Base-by-base conservation (phyloP, 2,888 invertebrate genomes). In the Eristalinus sepulchralis region DNA sequence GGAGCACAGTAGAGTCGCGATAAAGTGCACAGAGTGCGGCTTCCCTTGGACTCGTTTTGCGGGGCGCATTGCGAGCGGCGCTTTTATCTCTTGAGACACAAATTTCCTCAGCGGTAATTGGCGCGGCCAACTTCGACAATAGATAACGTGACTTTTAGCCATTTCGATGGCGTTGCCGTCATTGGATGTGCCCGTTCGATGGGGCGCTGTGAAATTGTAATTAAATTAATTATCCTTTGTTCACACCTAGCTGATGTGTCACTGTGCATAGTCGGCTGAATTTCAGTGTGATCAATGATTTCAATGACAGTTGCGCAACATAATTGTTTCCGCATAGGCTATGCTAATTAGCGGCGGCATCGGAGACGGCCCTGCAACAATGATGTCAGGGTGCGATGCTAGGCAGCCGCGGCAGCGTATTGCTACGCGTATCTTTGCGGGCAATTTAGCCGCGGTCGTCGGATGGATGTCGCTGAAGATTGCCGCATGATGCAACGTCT, bases 121-220 rank as follows among this genome's bases (percentile, higher is more conserved):
- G 31, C n/a, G 33, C 31, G 17, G 36, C 77, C 75, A 24, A 60
- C 68, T 72, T 83, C 71, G 86, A 86, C 83, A 86, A 86, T 86
- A 83, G 86, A 24, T 86, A 83, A 83, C 86, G 86, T 86, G 86
- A 86, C 86, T 75, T 83, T 83, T 79, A 78, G 83, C 79, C 75
- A 79, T 86, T 82, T 62, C 17, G 33, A 5, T 31, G 39, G 34
- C 60, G 31, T 0, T 2, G 57, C 24, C 22, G 55, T 55, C 22
- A 20, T 22, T 20, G 53, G 34, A 36, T 13, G 39, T 13, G 39
- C 39, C 13, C 13, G 36, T 13, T 36, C 4, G 36, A 36, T 36
- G 39, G n/a, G 13, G 47, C 47, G 47, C 73, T 73, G 36, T 17
- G 47, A n/a, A 47, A 47, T 47, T n/a, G 1, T 81, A 81, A 81